A percentile compares a stretch with the other conserved stretches of the same genome.
Conservation (phyloP, 2,797 vertebrate species). For the Myiotriccus ornatus region DNA sequence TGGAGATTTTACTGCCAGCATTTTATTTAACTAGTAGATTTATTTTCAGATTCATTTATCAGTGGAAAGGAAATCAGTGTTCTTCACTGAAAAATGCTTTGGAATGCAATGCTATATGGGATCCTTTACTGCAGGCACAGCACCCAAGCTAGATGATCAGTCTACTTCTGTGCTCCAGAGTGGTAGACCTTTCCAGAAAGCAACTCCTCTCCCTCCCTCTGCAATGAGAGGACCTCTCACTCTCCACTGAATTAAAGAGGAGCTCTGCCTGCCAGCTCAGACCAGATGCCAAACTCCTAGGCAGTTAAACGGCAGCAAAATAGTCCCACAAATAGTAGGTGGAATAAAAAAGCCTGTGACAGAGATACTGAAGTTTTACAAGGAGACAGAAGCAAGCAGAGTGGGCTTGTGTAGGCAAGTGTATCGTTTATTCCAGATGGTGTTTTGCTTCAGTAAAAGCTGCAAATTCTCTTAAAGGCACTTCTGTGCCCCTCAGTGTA, state of each 20-base stretch:
- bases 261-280: neutral
- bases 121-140: neutral
- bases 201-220: neutral
- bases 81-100: neutral
- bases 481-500: neutral
- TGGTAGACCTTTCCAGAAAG: neutral
- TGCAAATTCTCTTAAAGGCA: conserved; percentile 36
- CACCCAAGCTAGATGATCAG: neutral
- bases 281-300: neutral
- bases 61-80: neutral
- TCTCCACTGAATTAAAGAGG: neutral
- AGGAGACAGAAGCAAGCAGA: neutral
- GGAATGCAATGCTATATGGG: neutral
- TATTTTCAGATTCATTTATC: neutral
- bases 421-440: conserved; percentile 35
- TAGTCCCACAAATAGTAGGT: conserved; percentile 30
- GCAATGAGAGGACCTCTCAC: neutral
- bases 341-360: conserved; percentile 21
- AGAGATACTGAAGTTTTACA: conserved; percentile 5
- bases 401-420: conserved; percentile 53
- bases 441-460: conserved; percentile 38
- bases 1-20: neutral
- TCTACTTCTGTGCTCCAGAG: neutral
- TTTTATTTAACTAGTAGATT: neutral
- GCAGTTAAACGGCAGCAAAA: neutral